phyloP scores from a whole-genome alignment of 1,140 invertebrate genomes.

The Bursaphelenchus mucronatus region DNA sequence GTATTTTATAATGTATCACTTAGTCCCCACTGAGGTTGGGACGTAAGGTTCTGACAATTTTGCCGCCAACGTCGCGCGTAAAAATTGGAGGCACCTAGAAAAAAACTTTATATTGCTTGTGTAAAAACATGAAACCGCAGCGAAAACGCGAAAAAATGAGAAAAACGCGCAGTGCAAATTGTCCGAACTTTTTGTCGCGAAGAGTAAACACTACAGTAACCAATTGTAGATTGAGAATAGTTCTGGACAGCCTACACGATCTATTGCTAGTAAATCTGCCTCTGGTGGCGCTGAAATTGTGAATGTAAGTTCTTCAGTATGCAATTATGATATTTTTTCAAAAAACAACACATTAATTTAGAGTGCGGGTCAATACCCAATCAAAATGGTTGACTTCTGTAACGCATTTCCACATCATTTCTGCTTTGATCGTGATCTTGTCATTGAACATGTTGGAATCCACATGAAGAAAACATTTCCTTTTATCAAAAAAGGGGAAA shows the following conservation, averaged over 20 bases:
- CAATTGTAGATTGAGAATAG: conserved; percentile 2
- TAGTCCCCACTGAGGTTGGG: too few relatives aligned
- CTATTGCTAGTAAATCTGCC: conserved; percentile 3
- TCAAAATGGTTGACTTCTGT: conserved; percentile 46
- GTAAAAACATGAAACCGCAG: too few relatives aligned
- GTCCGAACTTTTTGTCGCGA: not conserved
- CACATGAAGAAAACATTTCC: conserved; percentile 43
- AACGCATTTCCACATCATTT: conserved; percentile 63
- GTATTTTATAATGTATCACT: conserved; percentile 26
- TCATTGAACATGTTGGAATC: conserved; percentile 60
- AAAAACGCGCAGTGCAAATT: too few relatives aligned
- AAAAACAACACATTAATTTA: conserved; percentile 11
- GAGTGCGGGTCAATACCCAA: conserved; percentile 19
- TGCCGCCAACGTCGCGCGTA: too few relatives aligned
- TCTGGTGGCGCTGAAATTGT: conserved; percentile 5
- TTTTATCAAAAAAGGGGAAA: conserved; percentile 42
- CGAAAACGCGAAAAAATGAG: too few relatives aligned
- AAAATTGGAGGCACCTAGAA: too few relatives aligned
- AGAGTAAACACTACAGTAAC: not conserved
- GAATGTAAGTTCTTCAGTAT: not conserved
- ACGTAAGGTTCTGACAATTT: too few relatives aligned
- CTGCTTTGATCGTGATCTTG: conserved; percentile 61
- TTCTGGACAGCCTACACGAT: not conserved
- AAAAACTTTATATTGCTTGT: not conserved
- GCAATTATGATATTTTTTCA: too few relatives aligned